phyloP scores from a whole-genome alignment of 2,113 vertebrate genomes.

The Mystacornis crossleyi region DNA sequence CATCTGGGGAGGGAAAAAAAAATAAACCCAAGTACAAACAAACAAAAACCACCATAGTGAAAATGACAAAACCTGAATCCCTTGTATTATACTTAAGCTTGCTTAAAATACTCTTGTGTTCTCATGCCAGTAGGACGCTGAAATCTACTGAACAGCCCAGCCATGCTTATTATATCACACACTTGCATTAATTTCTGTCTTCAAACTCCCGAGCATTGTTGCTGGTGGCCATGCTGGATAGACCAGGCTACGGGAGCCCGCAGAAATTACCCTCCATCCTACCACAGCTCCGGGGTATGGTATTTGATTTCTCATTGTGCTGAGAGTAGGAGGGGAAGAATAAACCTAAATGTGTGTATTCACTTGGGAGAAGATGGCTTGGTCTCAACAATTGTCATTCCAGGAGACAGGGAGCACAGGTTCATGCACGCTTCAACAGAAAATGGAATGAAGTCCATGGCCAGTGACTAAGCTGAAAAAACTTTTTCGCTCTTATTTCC shows the following conservation, averaged over 20 bases:
- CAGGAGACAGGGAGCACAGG: background rate
- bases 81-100: background rate
- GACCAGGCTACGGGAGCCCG: background rate
- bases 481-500: background rate
- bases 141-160: background rate
- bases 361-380: background rate
- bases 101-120: background rate
- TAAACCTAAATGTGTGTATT: background rate
- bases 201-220: background rate
- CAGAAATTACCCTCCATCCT: background rate
- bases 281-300: background rate
- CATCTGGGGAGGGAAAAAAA: accelerated
- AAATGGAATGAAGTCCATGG: background rate
- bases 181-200: background rate
- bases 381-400: background rate
- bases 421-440: background rate
- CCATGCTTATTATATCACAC: background rate
- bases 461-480: background rate
- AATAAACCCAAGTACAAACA: background rate
- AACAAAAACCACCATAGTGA: background rate
- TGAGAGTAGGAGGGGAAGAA: background rate
- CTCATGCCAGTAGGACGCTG: background rate
- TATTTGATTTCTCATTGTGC: background rate
- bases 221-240: background rate
- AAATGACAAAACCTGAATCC: background rate